A percentile compares a stretch with the other conserved stretches of the same genome.
phyloP scores from a whole-genome alignment of 2,113 vertebrate genomes.

The Hydrolagus affinis region DNA sequence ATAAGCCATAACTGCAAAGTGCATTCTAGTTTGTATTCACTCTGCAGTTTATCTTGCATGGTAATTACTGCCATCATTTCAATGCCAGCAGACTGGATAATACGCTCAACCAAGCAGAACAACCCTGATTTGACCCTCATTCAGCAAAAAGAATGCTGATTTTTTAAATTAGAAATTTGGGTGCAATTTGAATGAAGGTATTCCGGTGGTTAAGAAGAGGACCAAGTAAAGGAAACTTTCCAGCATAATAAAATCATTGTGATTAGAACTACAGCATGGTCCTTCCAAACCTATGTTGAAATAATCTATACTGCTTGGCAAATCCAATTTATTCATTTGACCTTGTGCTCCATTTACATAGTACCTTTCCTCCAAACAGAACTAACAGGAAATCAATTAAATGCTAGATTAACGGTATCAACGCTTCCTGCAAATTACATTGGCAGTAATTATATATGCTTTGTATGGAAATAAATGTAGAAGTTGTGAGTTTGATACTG shows the following conservation, averaged over 20 bases:
- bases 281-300: background rate
- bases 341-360: background rate
- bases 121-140: background rate
- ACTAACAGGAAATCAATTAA: background rate
- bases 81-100: background rate
- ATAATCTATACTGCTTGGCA: background rate
- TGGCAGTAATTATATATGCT: background rate
- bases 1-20: too few relatives aligned
- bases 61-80: background rate
- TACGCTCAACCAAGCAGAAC: background rate
- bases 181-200: background rate
- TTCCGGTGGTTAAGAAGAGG: background rate
- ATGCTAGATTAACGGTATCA: background rate
- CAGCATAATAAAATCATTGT: background rate
- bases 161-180: background rate
- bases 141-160: background rate
- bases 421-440: too few relatives aligned
- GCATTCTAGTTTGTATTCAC: background rate
- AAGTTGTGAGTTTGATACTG: background rate
- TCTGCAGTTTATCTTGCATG: background rate
- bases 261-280: background rate
- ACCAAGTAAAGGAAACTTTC: background rate
- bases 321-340: background rate
- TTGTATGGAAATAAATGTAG: background rate
- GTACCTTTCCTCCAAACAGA: background rate